Evolutionary conservation across 1,140 invertebrate genomes (phyloP).

Genomic region (Brachionus sp.): DNA sequence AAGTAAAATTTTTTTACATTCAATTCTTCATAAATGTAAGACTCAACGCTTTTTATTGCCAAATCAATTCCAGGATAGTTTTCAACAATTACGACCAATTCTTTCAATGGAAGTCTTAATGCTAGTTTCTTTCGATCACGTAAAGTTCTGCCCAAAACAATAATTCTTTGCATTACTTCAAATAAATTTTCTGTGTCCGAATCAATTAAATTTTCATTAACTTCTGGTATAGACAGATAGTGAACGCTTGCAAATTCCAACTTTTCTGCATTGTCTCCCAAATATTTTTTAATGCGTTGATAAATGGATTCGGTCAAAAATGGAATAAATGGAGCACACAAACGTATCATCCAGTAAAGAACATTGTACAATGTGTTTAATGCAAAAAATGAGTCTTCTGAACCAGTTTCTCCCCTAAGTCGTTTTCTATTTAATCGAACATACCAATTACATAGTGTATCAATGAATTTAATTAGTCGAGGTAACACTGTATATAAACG

Average conservation of each 20-base stretch:
- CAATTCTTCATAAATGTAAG: constrained; percentile 66
- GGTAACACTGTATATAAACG: constrained; percentile 91
- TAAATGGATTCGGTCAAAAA: constrained; percentile 95
- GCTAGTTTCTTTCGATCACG: constrained; percentile 88
- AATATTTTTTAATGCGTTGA: constrained; percentile 69
- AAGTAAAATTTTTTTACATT: constrained; percentile 84
- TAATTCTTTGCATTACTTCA: constrained; percentile 84
- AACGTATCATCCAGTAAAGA: constrained; percentile 36
- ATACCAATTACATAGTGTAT: constrained; percentile 97
- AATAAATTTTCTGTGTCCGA: constrained; percentile 83
- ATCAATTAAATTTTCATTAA: constrained; percentile 68
- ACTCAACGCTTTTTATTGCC: constrained; percentile 78
- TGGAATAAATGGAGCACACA: constrained; percentile 85
- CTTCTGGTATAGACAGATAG: constrained; percentile 78
- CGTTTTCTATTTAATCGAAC: constrained; percentile 91
- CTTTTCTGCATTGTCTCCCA: constrained; percentile 46
- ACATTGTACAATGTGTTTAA: constrained; percentile 45
- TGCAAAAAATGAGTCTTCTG: constrained; percentile 26
- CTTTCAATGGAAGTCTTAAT: constrained; percentile 90
- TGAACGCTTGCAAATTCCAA: constrained; percentile 67
- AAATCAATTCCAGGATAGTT: constrained; percentile 77
- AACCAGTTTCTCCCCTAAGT: constrained; percentile 27
- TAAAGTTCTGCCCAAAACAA: constrained; percentile 86
- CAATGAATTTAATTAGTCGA: constrained; percentile 86
- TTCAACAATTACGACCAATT: constrained; percentile 88